phyloP scores from a whole-genome alignment of 2,888 invertebrate genomes.

The Gortyna flavago region DNA sequence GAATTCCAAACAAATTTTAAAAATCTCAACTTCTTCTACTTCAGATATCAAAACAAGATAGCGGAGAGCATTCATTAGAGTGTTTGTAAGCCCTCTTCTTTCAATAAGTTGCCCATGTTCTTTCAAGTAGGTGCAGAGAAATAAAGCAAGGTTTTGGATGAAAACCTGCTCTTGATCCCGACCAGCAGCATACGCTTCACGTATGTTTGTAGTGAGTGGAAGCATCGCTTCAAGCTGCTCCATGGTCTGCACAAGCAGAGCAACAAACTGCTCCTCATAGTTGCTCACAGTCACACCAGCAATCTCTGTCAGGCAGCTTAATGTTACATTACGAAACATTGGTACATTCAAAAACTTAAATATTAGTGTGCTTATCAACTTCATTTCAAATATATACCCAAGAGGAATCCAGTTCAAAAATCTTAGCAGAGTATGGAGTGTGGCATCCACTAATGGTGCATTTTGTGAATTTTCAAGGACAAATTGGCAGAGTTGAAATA shows the following conservation, averaged over 20 bases:
- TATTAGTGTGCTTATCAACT: conserved; percentile 97
- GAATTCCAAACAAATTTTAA: conserved; percentile 99
- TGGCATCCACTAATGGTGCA: conserved; percentile 98
- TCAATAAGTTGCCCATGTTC: conserved; percentile 98
- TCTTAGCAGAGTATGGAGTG: conserved; percentile 97
- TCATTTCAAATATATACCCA: conserved; percentile 99
- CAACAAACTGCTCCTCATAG: conserved; percentile 98
- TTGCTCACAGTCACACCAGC: conserved; percentile 96
- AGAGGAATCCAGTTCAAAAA: conserved; percentile 99
- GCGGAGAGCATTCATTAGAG: conserved; percentile 95
- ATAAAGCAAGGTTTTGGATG: conserved; percentile 99
- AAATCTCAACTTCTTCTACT: conserved; percentile 99
- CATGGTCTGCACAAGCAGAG: conserved; percentile 97
- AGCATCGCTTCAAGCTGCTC: conserved; percentile 97
- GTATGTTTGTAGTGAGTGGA: conserved; percentile 97
- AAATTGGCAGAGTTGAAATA: conserved; percentile 99
- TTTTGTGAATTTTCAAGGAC: conserved; percentile 99
- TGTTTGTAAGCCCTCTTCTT: conserved; percentile 93
- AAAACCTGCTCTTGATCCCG: conserved; percentile 99
- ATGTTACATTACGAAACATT: conserved; percentile 98
- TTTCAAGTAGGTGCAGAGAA: conserved; percentile 98
- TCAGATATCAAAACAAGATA: conserved; percentile 98
- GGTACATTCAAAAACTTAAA: conserved; percentile 99
- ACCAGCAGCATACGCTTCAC: conserved; percentile 97
- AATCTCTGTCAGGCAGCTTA: conserved; percentile 99